Base-by-base conservation (phyloP, 2,113 vertebrate species). In the Solea solea region DNA sequence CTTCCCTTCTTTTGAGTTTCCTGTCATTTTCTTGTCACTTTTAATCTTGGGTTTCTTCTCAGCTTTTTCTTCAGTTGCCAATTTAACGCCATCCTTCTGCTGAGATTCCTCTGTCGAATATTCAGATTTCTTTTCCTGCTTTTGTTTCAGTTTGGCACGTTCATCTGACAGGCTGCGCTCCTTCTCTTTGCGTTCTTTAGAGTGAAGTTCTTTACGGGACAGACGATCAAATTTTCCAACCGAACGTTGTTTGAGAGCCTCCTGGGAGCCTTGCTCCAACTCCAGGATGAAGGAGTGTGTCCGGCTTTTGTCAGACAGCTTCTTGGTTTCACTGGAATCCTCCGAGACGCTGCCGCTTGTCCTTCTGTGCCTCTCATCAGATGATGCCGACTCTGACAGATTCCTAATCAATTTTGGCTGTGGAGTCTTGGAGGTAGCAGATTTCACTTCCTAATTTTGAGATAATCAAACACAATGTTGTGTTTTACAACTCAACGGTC, bases 21-120 rank as follows among this genome's bases (percentile, higher is more conserved):
- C 72, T 0, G 91, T 88, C 40, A 86, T 51, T 85, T 95, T 98
- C 85, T 93, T 94, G 58, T 99, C 97, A 55, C 76, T 94, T 90
- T 95, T 94, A 28, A 94, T 90, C 78, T 96, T 98, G n/a, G 79
- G 89, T 83, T 95, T 99, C 66, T 93, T 94, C 81, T 98, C 97
- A 8, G 81, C 65, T 90, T 94, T 96, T 16, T 98, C 97, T 59
- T 98, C 97, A 42, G 86, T 90, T 0, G 90, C 85, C 44, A 74
- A 65, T 72, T 93, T 97, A 11, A 72, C 90, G 25, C 66, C 80
- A 10, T 93, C 94, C 56, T 94, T 97, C 65, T 93, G 94, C 68
- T 63, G 66, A 55, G 77, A 85, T 51, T 97, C 95, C 10, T 89
- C 91, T 16, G 70, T 51, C 71, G 91, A 89, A 61, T 84, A 74